These are phyloP conservation scores for Urocitellus parryii DNA, from an alignment of 2,113 vertebrate genomes.

Conservation along the genomic window DNA sequence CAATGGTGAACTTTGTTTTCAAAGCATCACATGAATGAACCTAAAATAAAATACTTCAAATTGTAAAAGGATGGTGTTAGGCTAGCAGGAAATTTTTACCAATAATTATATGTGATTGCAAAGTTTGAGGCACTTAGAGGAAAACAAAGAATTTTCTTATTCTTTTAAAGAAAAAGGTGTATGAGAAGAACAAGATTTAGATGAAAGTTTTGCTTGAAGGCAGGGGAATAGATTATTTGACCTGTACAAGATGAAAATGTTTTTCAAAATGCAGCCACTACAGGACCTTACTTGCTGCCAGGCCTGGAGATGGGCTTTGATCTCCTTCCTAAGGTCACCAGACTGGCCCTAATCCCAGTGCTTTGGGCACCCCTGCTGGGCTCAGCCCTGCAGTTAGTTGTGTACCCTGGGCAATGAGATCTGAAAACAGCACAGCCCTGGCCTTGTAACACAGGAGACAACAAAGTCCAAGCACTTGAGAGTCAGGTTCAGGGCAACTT, in stretches of 20 bases:
- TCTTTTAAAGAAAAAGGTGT: conserved; percentile 42
- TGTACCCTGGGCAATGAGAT: background rate
- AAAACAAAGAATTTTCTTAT: conserved; percentile 44
- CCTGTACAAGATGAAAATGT: conserved; percentile 38
- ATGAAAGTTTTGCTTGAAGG: conserved; percentile 61
- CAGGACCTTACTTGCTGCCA: background rate
- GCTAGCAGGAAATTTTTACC: background rate
- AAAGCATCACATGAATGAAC: conserved; percentile 30
- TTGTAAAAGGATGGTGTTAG: conserved; percentile 30
- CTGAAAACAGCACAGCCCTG: background rate
- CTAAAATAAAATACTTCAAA: conserved; percentile 23
- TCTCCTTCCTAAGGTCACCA: background rate
- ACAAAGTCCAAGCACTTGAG: background rate
- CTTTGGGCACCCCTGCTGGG: background rate
- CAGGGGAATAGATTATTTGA: conserved; percentile 49
- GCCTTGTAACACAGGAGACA: background rate
- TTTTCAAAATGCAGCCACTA: conserved; percentile 28
- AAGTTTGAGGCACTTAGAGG: conserved; percentile 37
- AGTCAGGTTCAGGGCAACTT: background rate
- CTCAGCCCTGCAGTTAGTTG: background rate
- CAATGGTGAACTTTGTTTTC: background rate
- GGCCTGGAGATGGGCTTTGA: background rate
- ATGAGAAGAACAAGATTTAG: conserved; percentile 34
- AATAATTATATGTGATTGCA: conserved; percentile 44
- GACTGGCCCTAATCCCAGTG: background rate